A percentile compares a stretch with the other conserved stretches of the same genome.
phyloP scores from a whole-genome alignment of 2,113 vertebrate genomes.

The crab-eating macaque (Macaca fascicularis) region T2T-MFA8v1.1 NC_088378.1:99705501-99706000 shows the following conservation, averaged over 20 bases:
- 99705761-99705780: conserved; percentile 36
- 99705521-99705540: not conserved
- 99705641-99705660: not conserved
- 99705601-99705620: not conserved
- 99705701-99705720: not conserved
- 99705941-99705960: conserved; percentile 61
- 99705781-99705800: conserved; percentile 37
- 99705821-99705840: conserved; percentile 32
- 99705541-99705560: conserved; percentile 5
- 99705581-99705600: conserved; percentile 34
- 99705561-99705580: not conserved
- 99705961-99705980: not conserved
- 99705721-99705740: conserved; percentile 26
- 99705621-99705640: not conserved
- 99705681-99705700: not conserved
- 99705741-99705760: not conserved
- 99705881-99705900: conserved; percentile 19
- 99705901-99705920: conserved; percentile 36
- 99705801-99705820: conserved; percentile 22
- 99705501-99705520: conserved; percentile 14
- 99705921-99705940: not conserved
- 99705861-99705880: not conserved
- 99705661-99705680: not conserved
- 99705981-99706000: conserved; percentile 18
- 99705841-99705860: conserved; percentile 52